Conservation (phyloP, 2,888 invertebrate genomes). For the Cheilosia impressa region DNA sequence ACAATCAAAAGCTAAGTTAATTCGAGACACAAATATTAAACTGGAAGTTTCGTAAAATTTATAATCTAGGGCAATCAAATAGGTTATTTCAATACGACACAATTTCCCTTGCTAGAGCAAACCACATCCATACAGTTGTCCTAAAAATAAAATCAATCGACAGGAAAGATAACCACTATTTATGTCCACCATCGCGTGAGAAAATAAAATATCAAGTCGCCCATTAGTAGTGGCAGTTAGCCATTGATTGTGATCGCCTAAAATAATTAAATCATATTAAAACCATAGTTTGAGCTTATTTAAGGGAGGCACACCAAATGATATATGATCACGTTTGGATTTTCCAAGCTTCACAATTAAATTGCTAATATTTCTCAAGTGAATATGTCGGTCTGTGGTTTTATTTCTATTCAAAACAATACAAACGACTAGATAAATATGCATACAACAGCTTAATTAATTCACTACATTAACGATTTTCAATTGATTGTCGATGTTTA, state of each 20-base stretch:
- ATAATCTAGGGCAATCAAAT: not conserved
- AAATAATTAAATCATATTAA: constrained; percentile 4
- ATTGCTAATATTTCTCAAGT: not conserved
- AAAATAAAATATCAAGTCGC: not conserved
- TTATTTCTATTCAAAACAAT: not conserved
- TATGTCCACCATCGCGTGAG: constrained; percentile 11
- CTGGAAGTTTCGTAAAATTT: no score
- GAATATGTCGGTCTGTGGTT: not conserved
- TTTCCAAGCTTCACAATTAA: constrained; percentile 10
- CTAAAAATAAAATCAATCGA: not conserved
- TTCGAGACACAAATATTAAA: no score
- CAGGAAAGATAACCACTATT: not conserved
- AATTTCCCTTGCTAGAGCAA: no score
- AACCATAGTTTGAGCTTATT: not conserved
- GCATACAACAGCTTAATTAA: constrained; percentile 9
- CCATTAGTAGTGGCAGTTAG: not conserved
- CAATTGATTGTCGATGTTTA: no score
- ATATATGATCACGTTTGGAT: not conserved
- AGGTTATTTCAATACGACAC: not conserved
- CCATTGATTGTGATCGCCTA: not conserved
- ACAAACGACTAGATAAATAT: constrained; percentile 5
- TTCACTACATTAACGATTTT: constrained; percentile 20
- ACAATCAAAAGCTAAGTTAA: no score
- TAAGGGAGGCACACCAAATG: not conserved
- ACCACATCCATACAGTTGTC: not conserved